Evolutionary conservation across 2,113 vertebrate species (phyloP).

Genomic region (Motacilla tschutschensis): DNA sequence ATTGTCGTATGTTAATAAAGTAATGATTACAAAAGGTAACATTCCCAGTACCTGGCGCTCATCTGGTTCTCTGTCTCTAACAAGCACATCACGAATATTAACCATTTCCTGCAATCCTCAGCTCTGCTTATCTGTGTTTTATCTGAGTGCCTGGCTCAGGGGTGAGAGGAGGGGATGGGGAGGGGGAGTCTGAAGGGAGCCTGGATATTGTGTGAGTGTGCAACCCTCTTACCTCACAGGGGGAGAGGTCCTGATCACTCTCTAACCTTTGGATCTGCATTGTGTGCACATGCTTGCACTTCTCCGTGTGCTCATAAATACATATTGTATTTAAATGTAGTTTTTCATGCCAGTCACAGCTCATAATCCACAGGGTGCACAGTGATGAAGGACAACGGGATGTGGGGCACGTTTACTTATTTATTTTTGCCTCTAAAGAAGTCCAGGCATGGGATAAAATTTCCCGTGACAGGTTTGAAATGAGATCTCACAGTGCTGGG

Average conservation of each 20-base stretch:
- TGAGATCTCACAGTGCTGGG: slow-evolving; percentile 4
- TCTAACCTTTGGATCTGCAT: background rate
- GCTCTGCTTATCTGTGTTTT: background rate
- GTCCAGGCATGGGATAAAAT: slow-evolving; percentile 14
- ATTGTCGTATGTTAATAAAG: slow-evolving; percentile 55
- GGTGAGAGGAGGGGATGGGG: background rate
- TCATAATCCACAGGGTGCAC: background rate
- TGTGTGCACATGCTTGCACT: background rate
- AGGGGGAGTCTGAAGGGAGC: background rate
- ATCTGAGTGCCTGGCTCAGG: background rate
- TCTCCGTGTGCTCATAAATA: background rate
- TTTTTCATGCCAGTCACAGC: background rate
- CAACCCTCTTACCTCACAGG: accelerated
- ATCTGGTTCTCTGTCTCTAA: background rate
- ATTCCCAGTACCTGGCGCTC: background rate
- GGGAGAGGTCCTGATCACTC: background rate
- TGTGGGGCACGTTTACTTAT: background rate
- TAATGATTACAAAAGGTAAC: slow-evolving; percentile 50
- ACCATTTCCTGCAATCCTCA: background rate
- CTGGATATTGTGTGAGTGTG: background rate
- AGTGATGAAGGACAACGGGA: background rate
- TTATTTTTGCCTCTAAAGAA: slow-evolving; percentile 20
- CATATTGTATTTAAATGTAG: background rate
- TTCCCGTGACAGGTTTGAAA: slow-evolving; percentile 43
- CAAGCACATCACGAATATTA: background rate